Evolutionary conservation across 2,888 invertebrate genomes (phyloP).

Genomic region (Rhaphigaster nebulosa): DNA sequence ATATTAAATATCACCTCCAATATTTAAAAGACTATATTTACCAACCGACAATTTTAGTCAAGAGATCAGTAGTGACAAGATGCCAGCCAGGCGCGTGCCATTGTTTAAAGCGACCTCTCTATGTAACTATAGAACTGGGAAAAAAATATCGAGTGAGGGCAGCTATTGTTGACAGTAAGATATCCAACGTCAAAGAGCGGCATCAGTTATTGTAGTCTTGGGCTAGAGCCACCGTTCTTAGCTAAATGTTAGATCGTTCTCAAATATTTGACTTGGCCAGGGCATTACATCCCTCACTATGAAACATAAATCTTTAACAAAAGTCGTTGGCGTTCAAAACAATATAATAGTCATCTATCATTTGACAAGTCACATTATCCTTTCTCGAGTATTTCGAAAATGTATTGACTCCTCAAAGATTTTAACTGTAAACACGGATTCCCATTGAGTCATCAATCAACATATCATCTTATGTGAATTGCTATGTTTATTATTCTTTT

Average conservation of each 20-base stretch:
- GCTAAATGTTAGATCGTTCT: background rate
- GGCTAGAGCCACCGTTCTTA: background rate
- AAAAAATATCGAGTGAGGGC: background rate
- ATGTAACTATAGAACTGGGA: conserved; percentile 30
- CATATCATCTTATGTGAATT: background rate
- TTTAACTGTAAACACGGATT: background rate
- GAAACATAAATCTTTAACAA: conserved; percentile 2
- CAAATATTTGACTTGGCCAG: conserved; percentile 1
- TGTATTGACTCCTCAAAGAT: background rate
- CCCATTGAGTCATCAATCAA: background rate
- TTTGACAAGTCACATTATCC: background rate
- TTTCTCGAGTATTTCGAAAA: background rate
- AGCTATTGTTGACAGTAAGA: conserved; percentile 36
- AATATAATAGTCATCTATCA: background rate
- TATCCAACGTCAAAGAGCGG: conserved; percentile 33
- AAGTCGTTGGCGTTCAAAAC: background rate
- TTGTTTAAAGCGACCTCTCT: background rate
- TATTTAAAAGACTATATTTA: background rate
- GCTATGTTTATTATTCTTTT: too few relatives aligned
- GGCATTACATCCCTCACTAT: background rate
- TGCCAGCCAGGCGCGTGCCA: conserved; percentile 10
- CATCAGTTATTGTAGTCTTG: conserved; percentile 45
- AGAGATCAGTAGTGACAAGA: background rate
- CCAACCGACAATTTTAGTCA: background rate
- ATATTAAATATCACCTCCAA: background rate